Base-by-base conservation (phyloP, 2,113 vertebrate species). In the Mirounga angustirostris region DNA sequence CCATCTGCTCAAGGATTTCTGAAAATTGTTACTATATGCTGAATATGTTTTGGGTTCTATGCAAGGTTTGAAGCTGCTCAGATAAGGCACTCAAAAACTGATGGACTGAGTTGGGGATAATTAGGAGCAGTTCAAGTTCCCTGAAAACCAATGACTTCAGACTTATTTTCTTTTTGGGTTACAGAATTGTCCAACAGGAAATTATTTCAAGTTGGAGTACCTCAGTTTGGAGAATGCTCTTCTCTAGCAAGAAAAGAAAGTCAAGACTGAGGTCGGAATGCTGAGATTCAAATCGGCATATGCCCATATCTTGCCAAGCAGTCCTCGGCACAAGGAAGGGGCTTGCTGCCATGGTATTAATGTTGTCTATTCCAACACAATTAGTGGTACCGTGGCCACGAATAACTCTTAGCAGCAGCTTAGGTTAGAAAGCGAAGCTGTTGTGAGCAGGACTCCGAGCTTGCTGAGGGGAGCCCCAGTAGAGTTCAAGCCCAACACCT, bases 391-490 rank as follows among this genome's bases (percentile, higher is more conserved):
- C 13, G 33, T 2, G 56, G 56, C 71, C 56, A 22, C 19, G n/a
- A 50, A 16, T 46, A 15, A 56, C 6, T 28, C 7, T 33, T 82
- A 7, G 46, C 3, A 59, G 21, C 22, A 43, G 54, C n/a, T 73
- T 73, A 61, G 83, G 9, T 33, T 36, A 26, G 93, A 71, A 94
- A 90, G 93, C 14, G 1, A 30, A 50, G 30, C 18, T 87, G 58
- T 81, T 96, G 97, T 93, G 93, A 91, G 50, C 85, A 95, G 90
- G 95, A 95, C 85, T 90, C 40, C 40, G 67, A 82, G 85, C 95
- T 90, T 95, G 80, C 74, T 56, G 58, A 58, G 74, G 85, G 69
- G 46, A 90, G 71, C 65, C 80, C 90, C 76, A 69, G 92, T 78
- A 58, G 58, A 92, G 91, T 92, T 92, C 78, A 79, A 95, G 85